phyloP scores from a whole-genome alignment of 2,113 vertebrate species.

The Neofelis nebulosa region DNA sequence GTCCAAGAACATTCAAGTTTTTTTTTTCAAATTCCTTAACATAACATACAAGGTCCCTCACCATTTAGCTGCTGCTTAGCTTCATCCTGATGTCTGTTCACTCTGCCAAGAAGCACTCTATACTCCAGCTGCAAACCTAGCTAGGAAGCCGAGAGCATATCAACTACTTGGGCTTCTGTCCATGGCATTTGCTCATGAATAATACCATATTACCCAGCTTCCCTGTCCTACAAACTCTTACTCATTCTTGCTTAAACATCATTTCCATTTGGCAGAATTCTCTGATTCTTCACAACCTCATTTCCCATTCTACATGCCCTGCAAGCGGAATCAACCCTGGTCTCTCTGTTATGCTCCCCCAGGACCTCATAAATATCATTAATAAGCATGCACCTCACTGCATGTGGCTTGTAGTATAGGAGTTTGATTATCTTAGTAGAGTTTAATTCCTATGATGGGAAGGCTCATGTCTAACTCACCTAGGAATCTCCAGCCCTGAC shows the following conservation, averaged over 20 bases:
- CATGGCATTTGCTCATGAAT: not conserved
- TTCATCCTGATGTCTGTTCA: not conserved
- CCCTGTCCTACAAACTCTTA: not conserved
- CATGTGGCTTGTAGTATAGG: not conserved
- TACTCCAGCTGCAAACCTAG: not conserved
- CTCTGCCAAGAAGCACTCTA: not conserved
- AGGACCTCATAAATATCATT: not conserved
- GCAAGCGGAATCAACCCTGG: not conserved
- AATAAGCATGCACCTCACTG: not conserved
- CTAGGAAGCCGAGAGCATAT: not conserved
- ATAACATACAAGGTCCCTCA: not conserved
- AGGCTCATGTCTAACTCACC: not conserved
- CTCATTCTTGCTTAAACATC: not conserved
- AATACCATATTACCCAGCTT: not conserved
- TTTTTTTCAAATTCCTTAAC: constrained; percentile 53
- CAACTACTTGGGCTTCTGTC: not conserved
- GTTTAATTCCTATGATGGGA: not conserved
- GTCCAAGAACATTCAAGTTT: constrained; percentile 5
- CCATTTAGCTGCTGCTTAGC: not conserved
- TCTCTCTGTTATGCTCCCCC: not conserved
- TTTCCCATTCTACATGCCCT: not conserved
- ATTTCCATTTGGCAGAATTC: not conserved
- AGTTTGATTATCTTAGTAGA: not conserved
- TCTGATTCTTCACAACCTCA: not conserved
- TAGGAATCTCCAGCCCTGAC: not conserved